These are phyloP conservation scores for Thysanoteuthis rhombus DNA, from an alignment of 2,888 invertebrate genomes.

Conservation along the genomic window DNA sequence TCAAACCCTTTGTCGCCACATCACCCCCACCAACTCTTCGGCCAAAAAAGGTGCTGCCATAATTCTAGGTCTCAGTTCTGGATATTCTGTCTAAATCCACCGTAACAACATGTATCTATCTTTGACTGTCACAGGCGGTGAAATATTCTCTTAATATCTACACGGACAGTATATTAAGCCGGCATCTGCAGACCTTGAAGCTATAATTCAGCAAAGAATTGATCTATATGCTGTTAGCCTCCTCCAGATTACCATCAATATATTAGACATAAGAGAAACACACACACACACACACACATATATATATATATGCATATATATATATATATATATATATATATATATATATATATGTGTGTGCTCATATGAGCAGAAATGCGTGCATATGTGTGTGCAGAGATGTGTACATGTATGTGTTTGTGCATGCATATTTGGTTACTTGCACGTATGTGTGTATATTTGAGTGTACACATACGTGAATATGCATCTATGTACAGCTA, in stretches of 20 bases:
- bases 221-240: slow-evolving; percentile 12
- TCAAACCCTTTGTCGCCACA: background rate
- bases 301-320: background rate
- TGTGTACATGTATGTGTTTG: background rate
- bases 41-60: background rate
- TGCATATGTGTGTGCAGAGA: background rate
- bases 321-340: no score
- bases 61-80: background rate
- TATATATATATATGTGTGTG: no score
- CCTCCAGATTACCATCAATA: background rate
- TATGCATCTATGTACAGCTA: background rate
- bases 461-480: background rate
- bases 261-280: background rate
- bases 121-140: slow-evolving; percentile 12
- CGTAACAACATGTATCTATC: background rate
- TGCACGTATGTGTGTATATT: background rate
- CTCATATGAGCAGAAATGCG: background rate
- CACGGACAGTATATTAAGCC: background rate
- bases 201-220: background rate
- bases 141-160: background rate
- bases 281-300: background rate
- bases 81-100: background rate
- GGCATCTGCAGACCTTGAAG: background rate
- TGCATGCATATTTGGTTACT: background rate
- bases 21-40: background rate